phyloP scores from a whole-genome alignment of 2,113 vertebrate genomes.

The Tragulus kanchil region DNA sequence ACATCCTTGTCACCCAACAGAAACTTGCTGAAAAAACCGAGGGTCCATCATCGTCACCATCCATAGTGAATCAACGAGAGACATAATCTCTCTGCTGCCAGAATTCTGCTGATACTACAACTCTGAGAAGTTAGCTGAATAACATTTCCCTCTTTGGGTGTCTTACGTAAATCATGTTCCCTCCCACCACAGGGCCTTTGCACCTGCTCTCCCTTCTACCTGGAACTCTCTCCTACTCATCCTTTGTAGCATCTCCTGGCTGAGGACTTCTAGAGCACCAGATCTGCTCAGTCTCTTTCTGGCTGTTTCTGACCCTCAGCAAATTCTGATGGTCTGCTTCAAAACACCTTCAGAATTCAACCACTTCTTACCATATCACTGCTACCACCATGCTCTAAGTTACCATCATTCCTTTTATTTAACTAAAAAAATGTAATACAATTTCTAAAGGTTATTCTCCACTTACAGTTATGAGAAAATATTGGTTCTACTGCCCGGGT shows the following conservation, averaged over 20 bases:
- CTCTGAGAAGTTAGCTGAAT: not conserved
- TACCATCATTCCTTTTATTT: not conserved
- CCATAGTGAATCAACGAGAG: not conserved
- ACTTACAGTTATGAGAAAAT: not conserved
- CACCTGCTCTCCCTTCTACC: not conserved
- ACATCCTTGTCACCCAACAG: not conserved
- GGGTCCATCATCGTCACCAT: too few relatives aligned
- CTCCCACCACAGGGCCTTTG: not conserved
- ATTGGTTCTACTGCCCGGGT: not conserved
- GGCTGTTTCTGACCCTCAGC: not conserved
- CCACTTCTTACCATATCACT: not conserved
- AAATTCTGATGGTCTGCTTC: not conserved
- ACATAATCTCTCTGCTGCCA: not conserved
- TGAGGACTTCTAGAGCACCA: not conserved
- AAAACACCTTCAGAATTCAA: not conserved
- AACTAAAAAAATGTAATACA: not conserved
- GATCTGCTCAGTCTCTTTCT: not conserved
- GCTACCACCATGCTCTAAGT: not conserved
- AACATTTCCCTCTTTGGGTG: not conserved
- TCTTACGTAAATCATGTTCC: not conserved
- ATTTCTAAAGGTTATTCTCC: not conserved
- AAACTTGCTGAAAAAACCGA: not conserved
- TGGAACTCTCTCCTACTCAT: not conserved
- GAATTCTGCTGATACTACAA: not conserved
- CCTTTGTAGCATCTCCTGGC: not conserved